Evolutionary conservation across 2,797 vertebrate genomes (phyloP).

Genomic region (Lepus townsendii): DNA sequence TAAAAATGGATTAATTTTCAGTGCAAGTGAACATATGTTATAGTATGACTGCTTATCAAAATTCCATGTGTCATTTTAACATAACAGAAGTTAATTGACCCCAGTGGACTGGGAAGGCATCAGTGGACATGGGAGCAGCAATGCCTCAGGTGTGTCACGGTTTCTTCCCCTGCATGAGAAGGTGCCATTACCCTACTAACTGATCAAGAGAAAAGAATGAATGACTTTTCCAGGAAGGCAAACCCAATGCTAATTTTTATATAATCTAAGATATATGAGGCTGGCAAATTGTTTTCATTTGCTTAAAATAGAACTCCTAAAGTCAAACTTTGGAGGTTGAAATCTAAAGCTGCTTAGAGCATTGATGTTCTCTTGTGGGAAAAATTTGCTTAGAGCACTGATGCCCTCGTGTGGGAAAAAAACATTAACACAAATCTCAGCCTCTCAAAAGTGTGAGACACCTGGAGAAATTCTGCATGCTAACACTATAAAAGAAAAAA

Average conservation of each 20-base stretch:
- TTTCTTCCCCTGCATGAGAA: background rate
- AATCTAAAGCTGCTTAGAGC: conserved; percentile 73
- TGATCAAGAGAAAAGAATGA: conserved; percentile 48
- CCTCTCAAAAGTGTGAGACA: background rate
- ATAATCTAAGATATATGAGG: conserved; percentile 58
- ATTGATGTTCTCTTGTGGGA: conserved; percentile 89
- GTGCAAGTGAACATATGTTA: background rate
- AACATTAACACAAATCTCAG: conserved; percentile 72
- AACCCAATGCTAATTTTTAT: conserved; percentile 57
- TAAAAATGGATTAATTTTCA: conserved; percentile 57
- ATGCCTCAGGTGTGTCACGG: background rate
- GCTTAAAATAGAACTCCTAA: conserved; percentile 65
- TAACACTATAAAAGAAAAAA: background rate
- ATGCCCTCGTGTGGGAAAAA: conserved; percentile 89
- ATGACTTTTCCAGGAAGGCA: conserved; percentile 51
- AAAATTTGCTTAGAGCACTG: conserved; percentile 83
- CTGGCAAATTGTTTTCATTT: conserved; percentile 47
- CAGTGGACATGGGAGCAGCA: background rate
- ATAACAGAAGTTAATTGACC: conserved; percentile 42
- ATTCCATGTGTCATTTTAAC: conserved; percentile 38
- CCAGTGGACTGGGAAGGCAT: background rate
- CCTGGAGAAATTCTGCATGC: background rate
- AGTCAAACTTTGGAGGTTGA: conserved; percentile 60
- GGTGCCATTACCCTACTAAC: background rate
- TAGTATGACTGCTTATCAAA: background rate